phyloP scores from a whole-genome alignment of 2,888 invertebrate genomes.

The Drosophila setosimentum region DNA sequence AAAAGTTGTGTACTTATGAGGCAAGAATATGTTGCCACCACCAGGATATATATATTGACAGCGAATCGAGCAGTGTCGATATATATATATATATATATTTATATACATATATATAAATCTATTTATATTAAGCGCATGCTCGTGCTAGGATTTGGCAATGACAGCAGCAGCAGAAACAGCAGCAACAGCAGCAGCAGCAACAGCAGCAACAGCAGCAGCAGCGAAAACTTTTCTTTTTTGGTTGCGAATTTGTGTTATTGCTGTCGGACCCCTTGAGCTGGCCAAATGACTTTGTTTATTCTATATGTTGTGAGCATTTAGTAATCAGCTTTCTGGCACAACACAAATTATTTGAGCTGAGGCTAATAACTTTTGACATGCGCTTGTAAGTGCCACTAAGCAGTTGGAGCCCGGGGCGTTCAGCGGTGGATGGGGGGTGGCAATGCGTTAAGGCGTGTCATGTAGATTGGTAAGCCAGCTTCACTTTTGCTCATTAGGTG shows the following conservation, averaged over 20 bases:
- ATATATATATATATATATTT: neutral
- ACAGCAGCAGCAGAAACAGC: constrained; percentile 33
- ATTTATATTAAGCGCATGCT: constrained; percentile 40
- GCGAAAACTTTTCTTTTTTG: constrained; percentile 43
- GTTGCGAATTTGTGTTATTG: constrained; percentile 69
- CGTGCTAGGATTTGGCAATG: constrained; percentile 76
- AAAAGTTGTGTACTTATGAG: constrained; percentile 78
- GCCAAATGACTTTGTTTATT: constrained; percentile 78
- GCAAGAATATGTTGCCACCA: constrained; percentile 71
- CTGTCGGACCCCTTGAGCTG: constrained; percentile 33
- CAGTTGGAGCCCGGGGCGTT: neutral
- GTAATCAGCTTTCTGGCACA: constrained; percentile 78
- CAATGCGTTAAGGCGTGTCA: constrained; percentile 30
- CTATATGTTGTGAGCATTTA: constrained; percentile 62
- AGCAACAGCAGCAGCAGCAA: constrained; percentile 1
- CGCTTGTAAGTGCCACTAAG: constrained; percentile 68
- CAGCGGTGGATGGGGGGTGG: neutral
- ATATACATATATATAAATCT: neutral
- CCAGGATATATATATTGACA: constrained; percentile 58
- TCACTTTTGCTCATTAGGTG: constrained; percentile 74
- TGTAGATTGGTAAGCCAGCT: constrained; percentile 36
- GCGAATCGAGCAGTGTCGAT: constrained; percentile 35
- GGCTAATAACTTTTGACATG: constrained; percentile 81
- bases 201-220: constrained; percentile 2
- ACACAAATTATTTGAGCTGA: constrained; percentile 70